These are phyloP conservation scores for Neostethus bicornis DNA, from an alignment of 2,797 vertebrate species.

Conservation along the genomic window DNA sequence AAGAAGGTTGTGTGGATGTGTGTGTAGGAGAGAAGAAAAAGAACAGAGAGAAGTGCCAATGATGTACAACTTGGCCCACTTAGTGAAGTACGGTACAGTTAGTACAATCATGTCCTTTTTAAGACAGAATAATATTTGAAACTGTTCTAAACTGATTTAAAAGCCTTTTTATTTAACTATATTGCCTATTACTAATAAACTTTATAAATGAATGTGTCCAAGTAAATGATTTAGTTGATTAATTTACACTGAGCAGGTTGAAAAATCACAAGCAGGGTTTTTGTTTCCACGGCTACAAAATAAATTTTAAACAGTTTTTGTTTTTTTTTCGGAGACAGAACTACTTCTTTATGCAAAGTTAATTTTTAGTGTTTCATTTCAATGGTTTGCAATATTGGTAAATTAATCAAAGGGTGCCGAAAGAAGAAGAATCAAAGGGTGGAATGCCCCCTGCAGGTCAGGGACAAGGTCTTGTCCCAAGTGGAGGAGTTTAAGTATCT, in stretches of 20 bases:
- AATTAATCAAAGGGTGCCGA: not conserved
- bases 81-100: conserved; percentile 14
- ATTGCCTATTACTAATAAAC: not conserved
- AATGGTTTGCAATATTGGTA: not conserved
- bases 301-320: not conserved
- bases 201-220: not conserved
- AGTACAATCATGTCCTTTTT: conserved; percentile 1
- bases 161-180: not conserved
- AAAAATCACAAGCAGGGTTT: not conserved
- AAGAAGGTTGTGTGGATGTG: conserved; percentile 13
- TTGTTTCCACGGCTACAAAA: too few relatives aligned
- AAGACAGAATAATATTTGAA: not conserved
- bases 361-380: too few relatives aligned
- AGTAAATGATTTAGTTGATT: not conserved
- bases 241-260: not conserved
- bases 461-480: too few relatives aligned
- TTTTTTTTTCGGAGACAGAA: not conserved
- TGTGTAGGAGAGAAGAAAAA: not conserved
- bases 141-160: not conserved
- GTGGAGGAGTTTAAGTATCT: too few relatives aligned
- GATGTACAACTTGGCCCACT: conserved; percentile 12
- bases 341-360: too few relatives aligned
- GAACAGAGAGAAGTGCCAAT: conserved; percentile 1
- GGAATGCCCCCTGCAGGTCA: too few relatives aligned
- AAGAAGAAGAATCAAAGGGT: too few relatives aligned